Evolutionary conservation across 2,113 vertebrate species (phyloP).

Genomic region (Asarcornis scutulata): DNA sequence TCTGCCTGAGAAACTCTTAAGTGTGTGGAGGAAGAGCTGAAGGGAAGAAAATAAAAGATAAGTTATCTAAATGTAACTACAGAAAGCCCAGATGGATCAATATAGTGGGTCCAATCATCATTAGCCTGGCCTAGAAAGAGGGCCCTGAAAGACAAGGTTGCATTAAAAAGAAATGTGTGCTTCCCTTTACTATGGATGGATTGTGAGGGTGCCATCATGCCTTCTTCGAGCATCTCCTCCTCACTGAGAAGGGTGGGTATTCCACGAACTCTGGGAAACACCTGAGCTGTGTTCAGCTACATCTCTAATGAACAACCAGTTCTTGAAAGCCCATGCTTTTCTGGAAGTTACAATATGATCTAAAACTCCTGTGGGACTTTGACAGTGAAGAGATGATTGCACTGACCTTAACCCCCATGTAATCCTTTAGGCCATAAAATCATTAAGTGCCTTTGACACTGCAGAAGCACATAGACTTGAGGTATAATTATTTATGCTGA

Average conservation of each 20-base stretch:
- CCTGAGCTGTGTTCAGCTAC: neutral
- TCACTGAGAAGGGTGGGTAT: neutral
- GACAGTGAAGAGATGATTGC: neutral
- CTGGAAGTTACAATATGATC: neutral
- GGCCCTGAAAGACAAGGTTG: neutral
- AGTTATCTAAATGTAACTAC: neutral
- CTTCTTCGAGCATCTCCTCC: neutral
- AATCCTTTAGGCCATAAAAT: constrained; percentile 51
- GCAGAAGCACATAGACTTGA: neutral
- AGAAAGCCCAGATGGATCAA: neutral
- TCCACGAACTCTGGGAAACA: rapidly evolving
- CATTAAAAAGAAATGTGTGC: neutral
- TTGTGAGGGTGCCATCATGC: neutral
- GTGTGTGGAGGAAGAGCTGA: neutral
- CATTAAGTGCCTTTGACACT: constrained; percentile 27
- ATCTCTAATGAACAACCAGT: rapidly evolving
- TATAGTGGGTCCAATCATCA: neutral
- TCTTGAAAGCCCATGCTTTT: constrained; percentile 25
- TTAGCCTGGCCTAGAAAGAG: neutral
- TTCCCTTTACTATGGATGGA: neutral
- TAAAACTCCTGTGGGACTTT: constrained; percentile 8
- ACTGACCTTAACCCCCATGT: neutral
- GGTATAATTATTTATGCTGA: constrained; percentile 36
- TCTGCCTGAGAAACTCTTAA: neutral
- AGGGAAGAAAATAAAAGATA: neutral